Percentiles rank a stretch among this genome's conserved stretches.
phyloP scores from a whole-genome alignment of 2,113 vertebrate species.

The Emydocephalus ijimae region DNA sequence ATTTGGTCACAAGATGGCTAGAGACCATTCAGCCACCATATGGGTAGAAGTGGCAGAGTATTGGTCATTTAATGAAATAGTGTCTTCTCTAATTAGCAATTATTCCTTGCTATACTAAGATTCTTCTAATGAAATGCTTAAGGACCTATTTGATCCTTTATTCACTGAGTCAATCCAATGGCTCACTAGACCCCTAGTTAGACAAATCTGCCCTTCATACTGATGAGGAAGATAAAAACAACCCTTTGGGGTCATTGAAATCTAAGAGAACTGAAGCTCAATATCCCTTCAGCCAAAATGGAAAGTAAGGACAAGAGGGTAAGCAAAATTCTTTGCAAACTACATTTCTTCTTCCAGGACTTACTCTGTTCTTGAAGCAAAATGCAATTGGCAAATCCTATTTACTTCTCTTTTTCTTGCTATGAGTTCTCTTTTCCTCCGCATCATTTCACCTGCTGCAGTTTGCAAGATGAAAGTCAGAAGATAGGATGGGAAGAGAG shows the following conservation, averaged over 20 bases:
- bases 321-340: background rate
- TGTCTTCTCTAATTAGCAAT: background rate
- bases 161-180: background rate
- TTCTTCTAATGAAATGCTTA: background rate
- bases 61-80: background rate
- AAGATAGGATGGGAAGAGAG: background rate
- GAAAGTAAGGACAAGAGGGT: background rate
- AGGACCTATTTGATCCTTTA: background rate
- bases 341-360: background rate
- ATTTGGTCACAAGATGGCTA: background rate
- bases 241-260: background rate
- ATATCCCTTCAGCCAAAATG: background rate
- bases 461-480: background rate
- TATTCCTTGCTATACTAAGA: background rate
- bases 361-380: background rate
- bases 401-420: background rate
- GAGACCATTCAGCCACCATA: background rate
- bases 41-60: background rate
- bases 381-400: background rate
- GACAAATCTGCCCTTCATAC: background rate
- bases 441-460: background rate
- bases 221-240: background rate
- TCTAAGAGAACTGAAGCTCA: background rate
- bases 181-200: background rate
- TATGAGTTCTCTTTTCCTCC: background rate